phyloP scores from a whole-genome alignment of 1,140 invertebrate genomes.

The Babylonia areolata region DNA sequence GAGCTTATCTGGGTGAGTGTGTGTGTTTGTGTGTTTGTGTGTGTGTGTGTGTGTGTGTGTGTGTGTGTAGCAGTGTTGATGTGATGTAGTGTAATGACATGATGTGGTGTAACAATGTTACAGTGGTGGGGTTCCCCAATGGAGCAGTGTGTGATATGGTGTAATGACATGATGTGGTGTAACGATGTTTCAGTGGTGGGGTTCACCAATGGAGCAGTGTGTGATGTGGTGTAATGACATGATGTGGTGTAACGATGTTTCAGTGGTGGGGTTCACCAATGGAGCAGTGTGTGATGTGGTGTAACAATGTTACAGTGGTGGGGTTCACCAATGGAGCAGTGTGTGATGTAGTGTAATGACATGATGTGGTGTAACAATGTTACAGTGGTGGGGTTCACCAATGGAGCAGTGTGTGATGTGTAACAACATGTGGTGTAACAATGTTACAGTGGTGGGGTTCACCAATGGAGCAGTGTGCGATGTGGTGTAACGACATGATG shows the following conservation, averaged over 20 bases:
- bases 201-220: slow-evolving; percentile 73
- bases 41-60: neutral
- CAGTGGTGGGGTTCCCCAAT: slow-evolving; percentile 76
- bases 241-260: slow-evolving; percentile 26
- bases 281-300: slow-evolving; percentile 69
- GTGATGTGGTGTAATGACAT: slow-evolving; percentile 56
- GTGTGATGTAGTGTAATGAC: slow-evolving; percentile 1
- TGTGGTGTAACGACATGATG: slow-evolving; percentile 43
- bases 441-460: slow-evolving; percentile 74
- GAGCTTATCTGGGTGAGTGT: slow-evolving; percentile 68
- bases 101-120: slow-evolving; percentile 27
- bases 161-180: too few relatives aligned
- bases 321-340: slow-evolving; percentile 75
- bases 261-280: slow-evolving; percentile 76
- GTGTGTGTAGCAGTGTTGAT: too few relatives aligned
- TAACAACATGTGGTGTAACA: too few relatives aligned
- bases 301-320: slow-evolving; percentile 65
- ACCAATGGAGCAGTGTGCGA: slow-evolving; percentile 72
- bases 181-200: slow-evolving; percentile 70
- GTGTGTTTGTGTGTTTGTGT: neutral
- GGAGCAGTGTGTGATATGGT: slow-evolving; percentile 70
- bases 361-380: neutral
- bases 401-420: slow-evolving; percentile 71
- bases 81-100: neutral
- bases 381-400: slow-evolving; percentile 75